These are phyloP conservation scores for Anoplolepis gracilipes DNA, from an alignment of 1,140 invertebrate species.

Conservation along the genomic window DNA sequence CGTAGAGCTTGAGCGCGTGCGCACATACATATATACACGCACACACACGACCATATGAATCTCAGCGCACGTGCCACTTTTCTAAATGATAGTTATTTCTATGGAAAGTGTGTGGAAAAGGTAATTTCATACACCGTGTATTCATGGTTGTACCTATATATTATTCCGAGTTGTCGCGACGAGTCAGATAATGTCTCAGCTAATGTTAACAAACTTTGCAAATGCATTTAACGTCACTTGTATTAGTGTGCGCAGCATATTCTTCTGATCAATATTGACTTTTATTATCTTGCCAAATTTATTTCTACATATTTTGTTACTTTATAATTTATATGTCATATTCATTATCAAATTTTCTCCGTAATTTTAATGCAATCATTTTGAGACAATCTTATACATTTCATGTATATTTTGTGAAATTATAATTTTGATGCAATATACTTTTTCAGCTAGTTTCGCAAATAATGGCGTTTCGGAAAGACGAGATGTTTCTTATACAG, in stretches of 20 bases:
- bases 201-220: constrained; percentile 59
- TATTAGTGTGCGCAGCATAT: neutral
- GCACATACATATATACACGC: neutral
- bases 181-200: constrained; percentile 59
- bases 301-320: neutral
- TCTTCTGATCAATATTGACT: constrained; percentile 55
- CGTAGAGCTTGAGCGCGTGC: neutral
- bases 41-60: neutral
- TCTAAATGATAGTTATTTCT: constrained; percentile 30
- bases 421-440: neutral
- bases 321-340: neutral
- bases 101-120: neutral
- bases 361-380: neutral
- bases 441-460: neutral
- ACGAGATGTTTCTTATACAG: neutral
- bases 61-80: constrained; percentile 14
- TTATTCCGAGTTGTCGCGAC: neutral
- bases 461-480: neutral
- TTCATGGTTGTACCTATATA: neutral
- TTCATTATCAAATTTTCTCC: neutral
- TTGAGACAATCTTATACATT: neutral
- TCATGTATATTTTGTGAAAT: neutral
- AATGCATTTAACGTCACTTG: constrained; percentile 40
- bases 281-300: constrained; percentile 40
- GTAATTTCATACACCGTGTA: neutral